phyloP scores from a whole-genome alignment of 2,888 invertebrate species.

The Amiota communis region DNA sequence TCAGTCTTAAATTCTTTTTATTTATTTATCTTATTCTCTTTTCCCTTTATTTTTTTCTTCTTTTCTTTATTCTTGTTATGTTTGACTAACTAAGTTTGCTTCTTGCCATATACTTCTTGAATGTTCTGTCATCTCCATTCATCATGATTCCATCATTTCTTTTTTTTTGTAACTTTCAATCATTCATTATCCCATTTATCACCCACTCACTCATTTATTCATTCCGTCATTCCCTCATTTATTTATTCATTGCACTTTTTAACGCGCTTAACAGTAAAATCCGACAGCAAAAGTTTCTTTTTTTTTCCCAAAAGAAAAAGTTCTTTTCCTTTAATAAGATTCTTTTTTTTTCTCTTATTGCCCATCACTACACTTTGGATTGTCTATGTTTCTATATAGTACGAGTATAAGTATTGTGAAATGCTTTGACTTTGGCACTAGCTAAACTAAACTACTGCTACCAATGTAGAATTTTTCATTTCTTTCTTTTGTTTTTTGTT shows the following conservation, averaged over 20 bases:
- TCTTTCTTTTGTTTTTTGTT: background rate
- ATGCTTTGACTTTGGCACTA: background rate
- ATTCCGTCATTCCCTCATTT: background rate
- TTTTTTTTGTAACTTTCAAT: too few relatives aligned
- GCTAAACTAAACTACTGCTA: background rate
- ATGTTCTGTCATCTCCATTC: too few relatives aligned
- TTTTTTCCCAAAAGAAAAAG: background rate
- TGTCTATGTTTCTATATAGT: background rate
- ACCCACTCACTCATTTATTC: too few relatives aligned
- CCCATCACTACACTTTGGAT: background rate
- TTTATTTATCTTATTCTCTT: background rate
- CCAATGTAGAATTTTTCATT: background rate
- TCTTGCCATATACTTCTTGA: too few relatives aligned
- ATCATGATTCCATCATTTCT: too few relatives aligned
- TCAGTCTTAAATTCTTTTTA: background rate
- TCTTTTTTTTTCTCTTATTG: background rate
- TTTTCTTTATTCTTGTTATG: background rate
- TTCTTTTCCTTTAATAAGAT: background rate
- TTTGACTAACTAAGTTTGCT: background rate
- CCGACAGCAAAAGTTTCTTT: background rate
- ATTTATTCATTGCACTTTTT: constrained; percentile 3
- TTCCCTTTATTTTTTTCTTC: background rate
- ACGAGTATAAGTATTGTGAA: too few relatives aligned
- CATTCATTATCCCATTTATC: too few relatives aligned
- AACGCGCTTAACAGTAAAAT: constrained; percentile 2